phyloP scores from a whole-genome alignment of 1,140 invertebrate species.

The Trichonephila clavipes region DNA sequence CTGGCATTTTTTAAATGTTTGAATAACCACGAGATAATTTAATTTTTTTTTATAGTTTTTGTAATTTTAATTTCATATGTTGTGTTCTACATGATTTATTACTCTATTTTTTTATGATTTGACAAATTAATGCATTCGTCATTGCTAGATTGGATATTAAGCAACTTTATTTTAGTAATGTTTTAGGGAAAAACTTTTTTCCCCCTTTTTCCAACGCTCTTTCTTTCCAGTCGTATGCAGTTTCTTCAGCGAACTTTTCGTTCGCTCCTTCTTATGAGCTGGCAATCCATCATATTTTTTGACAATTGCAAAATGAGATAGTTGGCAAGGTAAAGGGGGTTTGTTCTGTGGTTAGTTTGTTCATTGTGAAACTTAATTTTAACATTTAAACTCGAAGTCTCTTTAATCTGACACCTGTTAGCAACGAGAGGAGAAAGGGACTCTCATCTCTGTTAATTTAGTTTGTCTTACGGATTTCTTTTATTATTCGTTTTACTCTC shows the following conservation, averaged over 20 bases:
- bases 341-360: not conserved
- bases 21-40: too few relatives aligned
- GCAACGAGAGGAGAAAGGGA: not conserved
- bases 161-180: not conserved
- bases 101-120: not conserved
- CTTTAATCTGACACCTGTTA: not conserved
- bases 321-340: not conserved
- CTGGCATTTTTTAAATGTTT: too few relatives aligned
- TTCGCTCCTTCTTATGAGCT: not conserved
- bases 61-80: not conserved
- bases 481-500: not conserved
- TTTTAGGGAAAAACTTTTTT: too few relatives aligned
- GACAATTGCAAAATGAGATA: slow-evolving; percentile 31
- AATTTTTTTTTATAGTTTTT: too few relatives aligned
- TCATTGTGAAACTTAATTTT: slow-evolving; percentile 25
- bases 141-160: not conserved
- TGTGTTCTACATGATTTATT: not conserved
- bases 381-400: not conserved
- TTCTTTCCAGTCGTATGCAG: not conserved
- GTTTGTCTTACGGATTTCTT: not conserved
- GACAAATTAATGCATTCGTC: slow-evolving; percentile 14
- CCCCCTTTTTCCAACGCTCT: not conserved
- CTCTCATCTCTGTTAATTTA: not conserved
- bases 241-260: not conserved
- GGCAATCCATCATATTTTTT: slow-evolving; percentile 32